Percentiles rank a stretch among this genome's conserved stretches.
phyloP scores from a whole-genome alignment of 2,113 vertebrate species.

The Tychaedon coryphoeus region DNA sequence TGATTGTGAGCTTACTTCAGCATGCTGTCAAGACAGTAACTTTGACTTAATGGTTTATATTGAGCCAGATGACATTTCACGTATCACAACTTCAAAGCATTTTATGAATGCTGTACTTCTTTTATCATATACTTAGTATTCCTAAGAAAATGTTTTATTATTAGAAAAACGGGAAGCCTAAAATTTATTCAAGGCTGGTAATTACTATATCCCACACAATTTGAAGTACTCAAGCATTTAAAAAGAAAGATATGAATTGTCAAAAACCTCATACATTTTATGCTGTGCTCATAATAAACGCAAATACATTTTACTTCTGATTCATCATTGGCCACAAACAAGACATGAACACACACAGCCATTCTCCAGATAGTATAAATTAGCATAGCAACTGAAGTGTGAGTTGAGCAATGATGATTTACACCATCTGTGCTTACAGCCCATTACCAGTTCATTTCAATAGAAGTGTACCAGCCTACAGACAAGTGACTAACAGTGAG shows the following conservation, averaged over 20 bases:
- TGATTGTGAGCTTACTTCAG: neutral
- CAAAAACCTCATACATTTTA: constrained; percentile 36
- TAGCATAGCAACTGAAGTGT: neutral
- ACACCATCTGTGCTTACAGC: constrained; percentile 21
- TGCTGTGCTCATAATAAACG: neutral
- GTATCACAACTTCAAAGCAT: neutral
- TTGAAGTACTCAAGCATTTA: neutral
- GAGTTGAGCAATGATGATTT: constrained; percentile 37
- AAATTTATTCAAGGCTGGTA: neutral
- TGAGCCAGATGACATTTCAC: neutral
- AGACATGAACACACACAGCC: constrained; percentile 15
- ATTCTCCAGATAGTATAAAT: constrained; percentile 28
- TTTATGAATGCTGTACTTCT: neutral
- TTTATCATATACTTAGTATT: neutral
- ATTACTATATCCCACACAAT: neutral
- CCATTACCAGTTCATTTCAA: neutral
- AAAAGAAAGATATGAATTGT: constrained; percentile 24
- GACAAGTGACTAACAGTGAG: constrained; percentile 9
- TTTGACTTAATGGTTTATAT: neutral
- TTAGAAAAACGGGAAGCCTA: neutral
- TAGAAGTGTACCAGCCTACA: neutral
- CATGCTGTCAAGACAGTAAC: neutral
- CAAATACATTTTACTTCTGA: constrained; percentile 34
- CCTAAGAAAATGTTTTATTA: neutral
- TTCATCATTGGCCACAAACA: constrained; percentile 34